Conservation (phyloP, 2,888 invertebrate species). For the Palloptera scutellata region DNA sequence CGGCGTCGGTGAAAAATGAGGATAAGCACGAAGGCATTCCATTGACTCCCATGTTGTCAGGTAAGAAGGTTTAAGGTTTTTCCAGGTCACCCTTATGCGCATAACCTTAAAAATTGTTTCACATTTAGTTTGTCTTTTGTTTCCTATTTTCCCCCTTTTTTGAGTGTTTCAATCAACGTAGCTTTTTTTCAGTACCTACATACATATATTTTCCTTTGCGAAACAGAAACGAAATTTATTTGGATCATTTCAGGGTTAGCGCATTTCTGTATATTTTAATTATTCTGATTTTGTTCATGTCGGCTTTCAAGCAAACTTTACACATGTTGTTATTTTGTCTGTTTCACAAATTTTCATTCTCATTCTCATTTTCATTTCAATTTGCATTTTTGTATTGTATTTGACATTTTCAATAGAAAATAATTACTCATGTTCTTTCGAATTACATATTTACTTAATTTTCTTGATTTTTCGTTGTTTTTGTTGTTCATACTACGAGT, state of each 20-base stretch:
- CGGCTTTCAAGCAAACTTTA: not conserved
- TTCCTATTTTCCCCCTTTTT: not conserved
- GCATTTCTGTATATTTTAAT: constrained; percentile 51
- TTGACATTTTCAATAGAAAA: constrained; percentile 56
- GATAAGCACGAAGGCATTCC: constrained; percentile 55
- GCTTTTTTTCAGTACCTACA: constrained; percentile 30
- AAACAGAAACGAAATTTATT: not conserved
- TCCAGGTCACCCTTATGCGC: not conserved
- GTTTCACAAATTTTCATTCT: constrained; percentile 31
- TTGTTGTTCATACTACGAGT: too few relatives aligned
- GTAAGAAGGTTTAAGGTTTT: constrained; percentile 45
- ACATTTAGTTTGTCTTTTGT: constrained; percentile 13
- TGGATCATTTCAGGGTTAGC: constrained; percentile 49
- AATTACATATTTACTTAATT: not conserved
- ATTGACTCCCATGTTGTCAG: constrained; percentile 59
- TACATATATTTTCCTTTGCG: constrained; percentile 33
- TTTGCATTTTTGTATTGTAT: constrained; percentile 36
- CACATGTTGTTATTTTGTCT: not conserved
- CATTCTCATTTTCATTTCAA: constrained; percentile 35
- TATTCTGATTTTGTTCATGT: constrained; percentile 13
- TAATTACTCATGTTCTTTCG: constrained; percentile 55
- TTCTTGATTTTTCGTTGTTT: not conserved
- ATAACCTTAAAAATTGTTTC: constrained; percentile 25
- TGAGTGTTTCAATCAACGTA: constrained; percentile 3
- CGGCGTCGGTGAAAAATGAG: constrained; percentile 53